Base-by-base conservation (phyloP, 2,888 invertebrate genomes). In the Campaea margaritaria region DNA sequence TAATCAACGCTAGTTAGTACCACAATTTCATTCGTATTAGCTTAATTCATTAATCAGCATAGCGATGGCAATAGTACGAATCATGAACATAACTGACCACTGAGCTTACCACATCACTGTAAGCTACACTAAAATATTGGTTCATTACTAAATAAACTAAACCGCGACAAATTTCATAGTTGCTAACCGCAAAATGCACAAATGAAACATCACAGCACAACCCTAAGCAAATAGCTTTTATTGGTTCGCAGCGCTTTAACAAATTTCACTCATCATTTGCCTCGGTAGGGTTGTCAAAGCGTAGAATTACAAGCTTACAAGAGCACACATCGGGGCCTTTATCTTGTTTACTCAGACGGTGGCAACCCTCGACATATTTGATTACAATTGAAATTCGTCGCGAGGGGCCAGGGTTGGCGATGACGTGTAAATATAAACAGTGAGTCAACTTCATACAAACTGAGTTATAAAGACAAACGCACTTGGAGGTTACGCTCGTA, bases 291-390 rank as follows among this genome's bases (percentile, higher is more conserved):
- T 78, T 86, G 86, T 84, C 86, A 83, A 79, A 82, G 76, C 65
- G 62, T 48, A 67, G 65, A 64, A 68, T 69, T 66, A 69, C 66
- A 69, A 62, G 66, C 67, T 67, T 72, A 77, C 79, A 79, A 79
- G 79, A 75, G 79, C 74, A 82, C 81, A 85, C 81, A 76, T 76
- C 66, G 72, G 50, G 49, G 77, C 78, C 78, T 82, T 84, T 89
- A 89, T 89, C 89, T 87, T 87, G 87, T 89, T 88, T 86, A 83
- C 82, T 74, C 88, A 89, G 88, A 78, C 82, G 74, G 73, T 74
- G 74, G 75, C 62, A 70, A 62, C 79, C 77, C 78, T 74, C 73
- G 76, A 79, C 83, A 82, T 86, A 87, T 89, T 87, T 86, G 87
- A 86, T 87, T 86, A 84, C 87, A 83, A 86, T 86, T 83, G 85